A percentile compares a stretch with the other conserved stretches of the same genome.
Conservation (phyloP, 2,888 invertebrate species). For the Luperina nickerlii region DNA sequence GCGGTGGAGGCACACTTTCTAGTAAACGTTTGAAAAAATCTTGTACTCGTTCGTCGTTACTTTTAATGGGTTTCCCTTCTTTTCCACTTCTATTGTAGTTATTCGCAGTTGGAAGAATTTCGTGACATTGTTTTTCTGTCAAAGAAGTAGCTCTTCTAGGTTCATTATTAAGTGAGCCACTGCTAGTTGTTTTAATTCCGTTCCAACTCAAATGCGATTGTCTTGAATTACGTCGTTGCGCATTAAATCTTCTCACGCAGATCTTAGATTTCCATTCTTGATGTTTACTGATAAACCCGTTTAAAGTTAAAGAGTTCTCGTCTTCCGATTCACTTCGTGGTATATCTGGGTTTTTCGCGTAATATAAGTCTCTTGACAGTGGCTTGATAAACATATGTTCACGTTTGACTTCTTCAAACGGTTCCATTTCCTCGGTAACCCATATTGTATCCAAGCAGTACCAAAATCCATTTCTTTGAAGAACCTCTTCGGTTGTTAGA, state of each 20-base stretch:
- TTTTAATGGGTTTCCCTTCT: constrained; percentile 40
- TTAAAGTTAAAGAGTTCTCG: constrained; percentile 81
- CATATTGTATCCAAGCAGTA: constrained; percentile 82
- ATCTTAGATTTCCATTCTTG: constrained; percentile 84
- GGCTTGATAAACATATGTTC: constrained; percentile 83
- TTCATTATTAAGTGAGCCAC: constrained; percentile 68
- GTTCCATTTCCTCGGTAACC: constrained; percentile 85
- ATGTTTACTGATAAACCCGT: constrained; percentile 82
- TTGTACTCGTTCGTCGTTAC: constrained; percentile 76
- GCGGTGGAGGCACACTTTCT: constrained; percentile 83
- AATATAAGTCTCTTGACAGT: constrained; percentile 83
- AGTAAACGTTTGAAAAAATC: constrained; percentile 81
- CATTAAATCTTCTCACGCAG: constrained; percentile 75
- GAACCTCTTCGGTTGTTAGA: constrained; percentile 85
- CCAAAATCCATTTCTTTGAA: constrained; percentile 86
- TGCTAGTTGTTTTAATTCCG: constrained; percentile 68
- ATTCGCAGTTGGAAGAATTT: background rate
- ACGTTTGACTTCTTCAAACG: constrained; percentile 84
- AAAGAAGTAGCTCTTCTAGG: constrained; percentile 72
- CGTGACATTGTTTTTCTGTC: constrained; percentile 59
- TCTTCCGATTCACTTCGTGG: constrained; percentile 87
- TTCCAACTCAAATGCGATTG: constrained; percentile 70
- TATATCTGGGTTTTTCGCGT: constrained; percentile 85
- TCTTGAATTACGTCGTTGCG: constrained; percentile 74
- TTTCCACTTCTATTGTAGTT: constrained; percentile 25